Percentiles rank a stretch among this genome's conserved stretches.
Conservation (phyloP, 2,113 vertebrate species). For the Actenoides hombroni region DNA sequence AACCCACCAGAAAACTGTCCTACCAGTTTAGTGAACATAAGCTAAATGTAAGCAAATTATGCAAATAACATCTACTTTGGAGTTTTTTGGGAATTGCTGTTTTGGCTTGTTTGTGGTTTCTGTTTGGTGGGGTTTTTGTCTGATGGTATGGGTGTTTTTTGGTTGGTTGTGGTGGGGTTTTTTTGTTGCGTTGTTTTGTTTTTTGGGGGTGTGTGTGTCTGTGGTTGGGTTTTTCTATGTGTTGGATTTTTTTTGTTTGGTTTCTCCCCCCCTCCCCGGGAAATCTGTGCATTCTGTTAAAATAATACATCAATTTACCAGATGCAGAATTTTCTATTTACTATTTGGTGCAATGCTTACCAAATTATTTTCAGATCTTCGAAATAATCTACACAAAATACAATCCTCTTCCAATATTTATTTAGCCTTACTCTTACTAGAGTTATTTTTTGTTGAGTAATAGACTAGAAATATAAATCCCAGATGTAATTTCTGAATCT, state of each 20-base stretch:
- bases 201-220: too few relatives aligned
- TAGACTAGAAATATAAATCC: slow-evolving; percentile 9
- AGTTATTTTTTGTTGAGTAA: background rate
- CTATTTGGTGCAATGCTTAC: background rate
- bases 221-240: too few relatives aligned
- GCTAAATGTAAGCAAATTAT: background rate
- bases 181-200: background rate
- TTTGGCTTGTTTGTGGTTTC: background rate
- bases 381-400: background rate
- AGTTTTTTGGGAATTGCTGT: too few relatives aligned
- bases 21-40: fast-evolving
- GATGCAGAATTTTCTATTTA: background rate
- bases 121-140: too few relatives aligned
- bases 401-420: background rate
- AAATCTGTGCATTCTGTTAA: background rate
- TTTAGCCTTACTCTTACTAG: background rate
- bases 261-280: background rate
- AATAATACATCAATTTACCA: fast-evolving
- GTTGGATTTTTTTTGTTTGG: background rate
- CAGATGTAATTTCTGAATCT: slow-evolving; percentile 6
- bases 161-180: too few relatives aligned
- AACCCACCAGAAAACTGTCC: background rate
- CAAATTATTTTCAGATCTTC: background rate
- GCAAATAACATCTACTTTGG: background rate
- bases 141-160: too few relatives aligned